Evolutionary conservation across 1,140 invertebrate genomes (phyloP).

Genomic region (Uloborus diversus): DNA sequence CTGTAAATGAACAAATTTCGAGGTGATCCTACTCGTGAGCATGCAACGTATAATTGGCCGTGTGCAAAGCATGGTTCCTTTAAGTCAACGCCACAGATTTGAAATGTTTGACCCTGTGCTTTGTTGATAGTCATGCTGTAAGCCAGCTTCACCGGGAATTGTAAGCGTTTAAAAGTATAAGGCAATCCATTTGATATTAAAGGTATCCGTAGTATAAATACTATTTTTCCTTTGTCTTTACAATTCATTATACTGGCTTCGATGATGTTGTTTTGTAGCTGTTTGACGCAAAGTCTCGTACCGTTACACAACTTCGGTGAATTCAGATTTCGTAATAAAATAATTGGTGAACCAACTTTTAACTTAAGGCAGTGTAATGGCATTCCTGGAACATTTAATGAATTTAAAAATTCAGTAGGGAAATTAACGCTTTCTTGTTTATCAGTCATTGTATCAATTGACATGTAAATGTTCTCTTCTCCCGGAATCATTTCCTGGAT

Average conservation of each 20-base stretch:
- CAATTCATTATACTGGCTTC: constrained; percentile 65
- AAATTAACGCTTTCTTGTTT: neutral
- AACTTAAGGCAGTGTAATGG: neutral
- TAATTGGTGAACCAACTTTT: constrained; percentile 61
- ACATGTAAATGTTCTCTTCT: neutral
- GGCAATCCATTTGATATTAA: constrained; percentile 65
- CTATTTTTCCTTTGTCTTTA: constrained; percentile 66
- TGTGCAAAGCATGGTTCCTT: neutral
- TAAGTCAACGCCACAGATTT: neutral
- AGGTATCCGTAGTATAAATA: constrained; percentile 65
- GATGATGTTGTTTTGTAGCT: constrained; percentile 60
- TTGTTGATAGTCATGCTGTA: neutral
- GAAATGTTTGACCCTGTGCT: neutral
- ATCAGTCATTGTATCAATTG: neutral
- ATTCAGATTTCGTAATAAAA: constrained; percentile 67
- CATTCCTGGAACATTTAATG: constrained; percentile 10
- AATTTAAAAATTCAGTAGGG: neutral
- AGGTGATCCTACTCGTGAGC: too few species aligned
- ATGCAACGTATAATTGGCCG: neutral
- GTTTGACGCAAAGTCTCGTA: constrained; percentile 59
- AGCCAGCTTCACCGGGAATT: constrained; percentile 42
- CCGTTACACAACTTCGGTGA: constrained; percentile 66
- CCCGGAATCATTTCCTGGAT: neutral
- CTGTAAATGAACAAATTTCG: neutral
- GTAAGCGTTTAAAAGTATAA: constrained; percentile 57